phyloP scores from a whole-genome alignment of 2,113 vertebrate species.

The Aegotheles bennettii region DNA sequence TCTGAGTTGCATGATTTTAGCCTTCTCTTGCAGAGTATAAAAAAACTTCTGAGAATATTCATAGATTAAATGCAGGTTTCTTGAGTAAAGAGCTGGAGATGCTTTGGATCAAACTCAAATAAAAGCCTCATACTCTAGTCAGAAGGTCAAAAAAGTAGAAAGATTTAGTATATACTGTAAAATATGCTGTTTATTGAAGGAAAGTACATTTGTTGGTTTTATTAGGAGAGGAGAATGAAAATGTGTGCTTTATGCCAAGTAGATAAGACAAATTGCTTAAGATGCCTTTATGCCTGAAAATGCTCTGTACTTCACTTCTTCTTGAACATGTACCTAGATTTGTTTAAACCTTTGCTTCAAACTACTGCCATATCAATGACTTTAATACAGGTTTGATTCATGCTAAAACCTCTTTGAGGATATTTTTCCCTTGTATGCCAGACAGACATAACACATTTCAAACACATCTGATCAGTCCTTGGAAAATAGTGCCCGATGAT shows the following conservation, averaged over 20 bases:
- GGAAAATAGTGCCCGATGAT: not conserved
- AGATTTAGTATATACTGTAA: not conserved
- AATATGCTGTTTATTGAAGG: conserved; percentile 49
- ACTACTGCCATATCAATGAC: not conserved
- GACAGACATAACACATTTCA: not conserved
- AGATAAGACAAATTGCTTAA: not conserved
- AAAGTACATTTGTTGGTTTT: conserved; percentile 27
- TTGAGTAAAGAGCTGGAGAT: conserved; percentile 59
- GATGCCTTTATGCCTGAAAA: not conserved
- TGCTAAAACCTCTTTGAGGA: not conserved
- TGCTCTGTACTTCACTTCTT: not conserved
- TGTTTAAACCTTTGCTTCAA: not conserved
- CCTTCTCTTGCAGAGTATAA: conserved; percentile 55
- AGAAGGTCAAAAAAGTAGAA: conserved; percentile 43
- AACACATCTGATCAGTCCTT: not conserved
- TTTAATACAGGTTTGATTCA: not conserved
- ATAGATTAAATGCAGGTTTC: conserved; percentile 80
- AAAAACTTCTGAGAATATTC: conserved; percentile 65
- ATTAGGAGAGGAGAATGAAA: conserved; percentile 9
- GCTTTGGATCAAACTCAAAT: conserved; percentile 69
- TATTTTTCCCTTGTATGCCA: fast-evolving
- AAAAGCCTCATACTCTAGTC: conserved; percentile 28
- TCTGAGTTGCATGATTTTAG: conserved; percentile 45
- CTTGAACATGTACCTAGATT: not conserved
- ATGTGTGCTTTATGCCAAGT: not conserved